These are phyloP conservation scores for Parazoanthus darwini DNA, from an alignment of 92 coral and sea anemone genomes.

Conservation along the genomic window DNA sequence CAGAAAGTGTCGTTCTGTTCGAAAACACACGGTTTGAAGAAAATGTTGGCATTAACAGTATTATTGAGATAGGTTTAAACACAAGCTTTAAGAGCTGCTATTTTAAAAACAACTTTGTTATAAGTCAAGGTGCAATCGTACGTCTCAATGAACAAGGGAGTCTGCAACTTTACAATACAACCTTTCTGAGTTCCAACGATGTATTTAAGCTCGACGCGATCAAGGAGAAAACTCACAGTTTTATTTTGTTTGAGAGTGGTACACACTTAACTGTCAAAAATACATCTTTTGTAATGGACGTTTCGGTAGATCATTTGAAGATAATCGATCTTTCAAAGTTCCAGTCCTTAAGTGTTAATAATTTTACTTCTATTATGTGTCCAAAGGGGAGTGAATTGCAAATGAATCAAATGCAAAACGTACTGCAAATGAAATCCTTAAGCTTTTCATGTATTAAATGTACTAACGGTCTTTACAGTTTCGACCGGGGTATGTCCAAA, in stretches of 20 bases:
- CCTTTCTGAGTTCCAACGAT: not conserved
- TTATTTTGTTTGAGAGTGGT: not conserved
- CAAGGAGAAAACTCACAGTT: not conserved
- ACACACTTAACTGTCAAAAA: not conserved
- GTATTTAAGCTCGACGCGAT: not conserved
- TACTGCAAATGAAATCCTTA: not conserved
- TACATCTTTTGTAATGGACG: not conserved
- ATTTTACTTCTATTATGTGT: not conserved
- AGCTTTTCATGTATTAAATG: not conserved
- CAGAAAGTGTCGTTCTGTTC: not conserved
- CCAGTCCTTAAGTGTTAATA: too few species aligned
- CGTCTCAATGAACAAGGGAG: not conserved
- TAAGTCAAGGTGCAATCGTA: not conserved
- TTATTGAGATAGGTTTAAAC: not conserved
- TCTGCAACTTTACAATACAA: not conserved
- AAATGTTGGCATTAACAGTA: not conserved
- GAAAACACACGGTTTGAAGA: not conserved
- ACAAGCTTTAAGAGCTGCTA: not conserved
- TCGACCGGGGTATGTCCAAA: not conserved
- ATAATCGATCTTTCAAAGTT: too few species aligned
- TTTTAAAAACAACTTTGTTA: not conserved
- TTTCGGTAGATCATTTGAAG: not conserved
- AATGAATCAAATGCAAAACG: not conserved
- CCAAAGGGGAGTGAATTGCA: not conserved
- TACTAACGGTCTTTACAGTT: not conserved